Percentiles rank a stretch among this genome's conserved stretches.
phyloP scores from a whole-genome alignment of 2,888 invertebrate species.

The Stenurella melanura region DNA sequence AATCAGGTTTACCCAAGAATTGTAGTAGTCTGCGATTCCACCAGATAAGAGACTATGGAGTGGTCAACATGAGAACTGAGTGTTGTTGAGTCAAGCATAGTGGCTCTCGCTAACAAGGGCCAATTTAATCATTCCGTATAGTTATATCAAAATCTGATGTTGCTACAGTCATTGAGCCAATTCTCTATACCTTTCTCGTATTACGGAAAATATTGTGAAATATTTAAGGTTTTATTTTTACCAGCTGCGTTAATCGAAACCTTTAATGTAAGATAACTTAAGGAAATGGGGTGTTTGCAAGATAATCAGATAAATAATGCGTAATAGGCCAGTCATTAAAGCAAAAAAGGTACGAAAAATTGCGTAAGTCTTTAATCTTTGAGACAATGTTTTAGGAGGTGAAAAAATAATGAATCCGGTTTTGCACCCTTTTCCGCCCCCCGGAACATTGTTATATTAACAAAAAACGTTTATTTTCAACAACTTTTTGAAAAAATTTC shows the following conservation, averaged over 20 bases:
- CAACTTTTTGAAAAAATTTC: too few relatives aligned
- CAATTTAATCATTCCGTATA: constrained; percentile 40
- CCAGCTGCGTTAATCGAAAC: constrained; percentile 10
- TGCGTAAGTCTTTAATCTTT: too few relatives aligned
- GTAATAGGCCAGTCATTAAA: too few relatives aligned
- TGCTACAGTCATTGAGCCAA: constrained; percentile 36
- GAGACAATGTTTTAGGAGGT: too few relatives aligned
- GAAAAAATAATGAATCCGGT: too few relatives aligned
- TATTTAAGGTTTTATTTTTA: constrained; percentile 24
- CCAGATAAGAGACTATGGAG: constrained; percentile 32
- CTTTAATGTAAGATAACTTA: background rate
- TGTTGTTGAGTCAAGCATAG: constrained; percentile 43
- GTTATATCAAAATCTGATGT: constrained; percentile 40
- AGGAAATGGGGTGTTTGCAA: too few relatives aligned
- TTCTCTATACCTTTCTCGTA: background rate
- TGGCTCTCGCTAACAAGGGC: constrained; percentile 45
- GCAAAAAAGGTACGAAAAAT: too few relatives aligned
- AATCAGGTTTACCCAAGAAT: constrained; percentile 40
- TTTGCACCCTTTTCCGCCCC: too few relatives aligned
- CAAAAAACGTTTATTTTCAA: too few relatives aligned
- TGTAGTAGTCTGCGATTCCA: constrained; percentile 39
- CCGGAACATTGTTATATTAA: too few relatives aligned
- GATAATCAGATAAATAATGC: too few relatives aligned
- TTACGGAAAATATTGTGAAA: constrained; percentile 7
- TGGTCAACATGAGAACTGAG: constrained; percentile 37